These are phyloP conservation scores for Pedionomus torquatus DNA, from an alignment of 2,113 vertebrate species.

Conservation along the genomic window DNA sequence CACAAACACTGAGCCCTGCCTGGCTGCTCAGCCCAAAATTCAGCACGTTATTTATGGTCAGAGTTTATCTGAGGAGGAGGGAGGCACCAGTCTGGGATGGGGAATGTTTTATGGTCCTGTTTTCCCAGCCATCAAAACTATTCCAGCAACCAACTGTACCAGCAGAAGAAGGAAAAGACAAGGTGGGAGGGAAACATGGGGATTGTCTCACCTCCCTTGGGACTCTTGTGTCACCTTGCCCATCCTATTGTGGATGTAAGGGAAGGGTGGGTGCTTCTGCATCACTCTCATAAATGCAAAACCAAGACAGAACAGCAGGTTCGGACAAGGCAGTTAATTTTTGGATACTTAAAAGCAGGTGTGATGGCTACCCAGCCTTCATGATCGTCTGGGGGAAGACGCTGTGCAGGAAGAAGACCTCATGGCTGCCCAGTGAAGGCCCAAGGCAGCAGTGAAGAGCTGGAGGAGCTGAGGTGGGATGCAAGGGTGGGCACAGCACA, in stretches of 20 bases:
- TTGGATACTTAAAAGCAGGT: not conserved
- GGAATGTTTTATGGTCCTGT: not conserved
- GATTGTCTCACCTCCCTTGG: not conserved
- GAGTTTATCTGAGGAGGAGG: not conserved
- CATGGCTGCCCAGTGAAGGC: accelerated
- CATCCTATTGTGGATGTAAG: not conserved
- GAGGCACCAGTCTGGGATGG: not conserved
- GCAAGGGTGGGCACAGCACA: not conserved
- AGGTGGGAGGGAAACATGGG: not conserved
- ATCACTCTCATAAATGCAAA: not conserved
- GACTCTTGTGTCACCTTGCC: not conserved
- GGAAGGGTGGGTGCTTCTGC: not conserved
- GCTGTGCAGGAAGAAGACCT: not conserved
- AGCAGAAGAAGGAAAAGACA: not conserved
- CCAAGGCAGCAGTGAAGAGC: not conserved
- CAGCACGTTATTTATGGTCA: accelerated
- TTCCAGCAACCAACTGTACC: not conserved
- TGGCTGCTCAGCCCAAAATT: not conserved
- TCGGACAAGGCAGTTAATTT: not conserved
- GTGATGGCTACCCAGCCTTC: not conserved
- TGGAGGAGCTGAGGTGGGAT: not conserved
- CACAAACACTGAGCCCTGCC: not conserved
- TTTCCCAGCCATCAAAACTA: not conserved
- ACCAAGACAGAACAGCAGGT: accelerated
- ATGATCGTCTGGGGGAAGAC: not conserved